A percentile compares a stretch with the other conserved stretches of the same genome.
Evolutionary conservation across 2,113 vertebrate species (phyloP).

Genomic region (Tricholaema leucomelas): DNA sequence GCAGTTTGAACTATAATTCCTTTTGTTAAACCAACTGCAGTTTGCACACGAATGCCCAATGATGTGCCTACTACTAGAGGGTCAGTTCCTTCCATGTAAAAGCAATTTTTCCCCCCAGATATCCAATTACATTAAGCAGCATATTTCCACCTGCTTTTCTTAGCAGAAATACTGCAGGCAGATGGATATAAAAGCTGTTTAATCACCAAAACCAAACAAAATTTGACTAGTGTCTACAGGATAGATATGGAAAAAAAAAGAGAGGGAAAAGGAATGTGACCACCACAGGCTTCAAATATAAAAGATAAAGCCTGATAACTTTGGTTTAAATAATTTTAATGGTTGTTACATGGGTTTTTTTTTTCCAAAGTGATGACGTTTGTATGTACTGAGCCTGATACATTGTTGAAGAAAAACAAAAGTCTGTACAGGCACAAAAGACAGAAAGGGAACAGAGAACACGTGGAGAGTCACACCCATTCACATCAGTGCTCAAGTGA

Average conservation of each 20-base stretch:
- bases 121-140: neutral
- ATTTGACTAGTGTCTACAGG: neutral
- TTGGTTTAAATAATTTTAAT: constrained; percentile 78
- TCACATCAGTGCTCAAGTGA: neutral
- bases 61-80: constrained; percentile 36
- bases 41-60: neutral
- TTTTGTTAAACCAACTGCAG: neutral
- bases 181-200: neutral
- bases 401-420: constrained; percentile 9
- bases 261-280: constrained; percentile 46
- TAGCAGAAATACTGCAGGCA: constrained; percentile 34
- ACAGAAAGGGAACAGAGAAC: constrained; percentile 28
- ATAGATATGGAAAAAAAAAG: neutral
- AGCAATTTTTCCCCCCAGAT: neutral
- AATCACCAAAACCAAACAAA: neutral
- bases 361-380: constrained; percentile 39
- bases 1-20: neutral
- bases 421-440: constrained; percentile 62
- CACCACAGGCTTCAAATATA: constrained; percentile 61
- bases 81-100: neutral
- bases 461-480: constrained; percentile 37
- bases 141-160: constrained; percentile 1
- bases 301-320: constrained; percentile 69
- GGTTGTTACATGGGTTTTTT: constrained; percentile 48
- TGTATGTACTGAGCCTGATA: constrained; percentile 36